Evolutionary conservation across 2,888 invertebrate genomes (phyloP).

Genomic region (Apomyelois bistriatella): DNA sequence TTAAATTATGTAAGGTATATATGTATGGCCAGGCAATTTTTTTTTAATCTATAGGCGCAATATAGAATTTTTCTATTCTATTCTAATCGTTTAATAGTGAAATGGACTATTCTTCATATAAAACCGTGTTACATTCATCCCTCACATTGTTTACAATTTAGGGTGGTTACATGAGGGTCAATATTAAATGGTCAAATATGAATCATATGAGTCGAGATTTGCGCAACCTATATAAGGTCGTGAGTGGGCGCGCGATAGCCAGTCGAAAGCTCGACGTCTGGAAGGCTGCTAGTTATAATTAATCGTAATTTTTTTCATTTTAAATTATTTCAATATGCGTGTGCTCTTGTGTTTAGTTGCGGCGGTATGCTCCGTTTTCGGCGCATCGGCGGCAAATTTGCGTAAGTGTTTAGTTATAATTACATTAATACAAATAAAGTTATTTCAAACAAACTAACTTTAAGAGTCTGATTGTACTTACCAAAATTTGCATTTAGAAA

Average conservation of each 20-base stretch:
- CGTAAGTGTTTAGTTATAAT: constrained; percentile 47
- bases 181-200: neutral
- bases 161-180: neutral
- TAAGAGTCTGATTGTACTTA: too few relatives aligned
- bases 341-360: constrained; percentile 41
- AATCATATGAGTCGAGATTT: constrained; percentile 15
- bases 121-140: too few relatives aligned
- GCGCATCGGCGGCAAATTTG: constrained; percentile 38
- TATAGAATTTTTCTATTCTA: too few relatives aligned
- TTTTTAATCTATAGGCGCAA: too few relatives aligned
- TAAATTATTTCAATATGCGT: constrained; percentile 40
- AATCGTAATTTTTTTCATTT: constrained; percentile 22
- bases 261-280: constrained; percentile 31
- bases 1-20: too few relatives aligned
- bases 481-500: too few relatives aligned
- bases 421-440: neutral
- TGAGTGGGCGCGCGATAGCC: constrained; percentile 19
- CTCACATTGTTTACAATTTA: too few relatives aligned
- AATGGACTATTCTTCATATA: too few relatives aligned
- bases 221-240: constrained; percentile 28
- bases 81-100: too few relatives aligned
- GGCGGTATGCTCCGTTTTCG: constrained; percentile 31
- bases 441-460: too few relatives aligned
- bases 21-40: too few relatives aligned
- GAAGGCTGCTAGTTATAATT: constrained; percentile 11